These are phyloP conservation scores for Amblyjoppa proteus DNA, from an alignment of 2,888 invertebrate species.

Conservation along the genomic window DNA sequence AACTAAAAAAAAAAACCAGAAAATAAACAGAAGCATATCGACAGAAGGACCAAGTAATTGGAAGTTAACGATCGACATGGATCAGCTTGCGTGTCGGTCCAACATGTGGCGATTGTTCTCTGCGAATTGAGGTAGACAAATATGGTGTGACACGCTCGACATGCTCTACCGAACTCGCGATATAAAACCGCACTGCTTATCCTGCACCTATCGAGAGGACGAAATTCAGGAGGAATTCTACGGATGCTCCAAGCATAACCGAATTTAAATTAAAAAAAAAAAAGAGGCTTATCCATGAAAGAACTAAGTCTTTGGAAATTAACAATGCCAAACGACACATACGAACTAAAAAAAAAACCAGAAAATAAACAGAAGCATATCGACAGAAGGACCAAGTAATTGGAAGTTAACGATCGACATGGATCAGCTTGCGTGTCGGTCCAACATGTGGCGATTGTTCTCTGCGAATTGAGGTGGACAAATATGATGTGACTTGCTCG, in stretches of 20 bases:
- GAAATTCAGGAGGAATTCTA: constrained; percentile 12
- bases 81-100: too few relatives aligned
- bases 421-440: too few relatives aligned
- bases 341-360: not conserved
- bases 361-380: not conserved
- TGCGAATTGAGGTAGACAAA: too few relatives aligned
- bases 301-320: too few relatives aligned
- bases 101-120: too few relatives aligned
- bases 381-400: not conserved
- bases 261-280: not conserved
- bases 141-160: not conserved
- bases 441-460: too few relatives aligned
- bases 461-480: too few relatives aligned
- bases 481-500: not conserved
- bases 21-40: not conserved
- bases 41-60: not conserved
- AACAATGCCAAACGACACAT: not conserved
- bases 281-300: not conserved
- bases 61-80: too few relatives aligned
- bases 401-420: too few relatives aligned
- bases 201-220: not conserved
- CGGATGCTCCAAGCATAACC: not conserved
- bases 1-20: not conserved
- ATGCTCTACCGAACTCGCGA: not conserved
- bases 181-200: not conserved